phyloP scores from a whole-genome alignment of 1,140 invertebrate species.

The Drosophila auraria region DNA sequence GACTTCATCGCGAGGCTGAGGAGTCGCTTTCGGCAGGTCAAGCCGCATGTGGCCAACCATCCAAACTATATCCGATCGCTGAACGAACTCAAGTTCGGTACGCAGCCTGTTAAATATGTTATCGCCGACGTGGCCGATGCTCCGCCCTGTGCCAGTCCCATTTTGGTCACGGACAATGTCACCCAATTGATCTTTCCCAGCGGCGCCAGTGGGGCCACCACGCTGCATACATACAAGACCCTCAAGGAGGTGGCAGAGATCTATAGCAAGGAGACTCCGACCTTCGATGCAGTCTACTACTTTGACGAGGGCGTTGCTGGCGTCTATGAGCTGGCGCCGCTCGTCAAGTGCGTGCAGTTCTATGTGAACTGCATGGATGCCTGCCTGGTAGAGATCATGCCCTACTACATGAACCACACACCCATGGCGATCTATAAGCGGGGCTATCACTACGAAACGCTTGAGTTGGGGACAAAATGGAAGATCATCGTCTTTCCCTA shows the following conservation, averaged over 20 bases:
- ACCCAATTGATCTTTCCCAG: conserved; percentile 62
- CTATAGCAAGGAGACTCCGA: conserved; percentile 32
- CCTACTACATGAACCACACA: conserved; percentile 15
- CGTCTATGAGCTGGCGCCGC: conserved; percentile 39
- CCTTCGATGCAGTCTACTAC: conserved; percentile 40
- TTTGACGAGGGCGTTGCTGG: conserved; percentile 55
- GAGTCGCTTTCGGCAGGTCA: conserved; percentile 56
- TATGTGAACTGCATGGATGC: conserved; percentile 65
- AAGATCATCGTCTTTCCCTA: conserved; percentile 64
- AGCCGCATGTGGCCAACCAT: conserved; percentile 62
- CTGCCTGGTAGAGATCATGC: conserved; percentile 55
- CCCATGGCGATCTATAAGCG: conserved; percentile 25
- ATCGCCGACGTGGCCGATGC: conserved; percentile 51
- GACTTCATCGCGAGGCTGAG: conserved; percentile 55
- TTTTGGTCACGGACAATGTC: conserved; percentile 47
- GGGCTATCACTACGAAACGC: conserved; percentile 60
- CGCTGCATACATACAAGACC: conserved; percentile 35
- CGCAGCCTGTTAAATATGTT: conserved; percentile 35
- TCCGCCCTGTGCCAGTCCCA: conserved; percentile 59
- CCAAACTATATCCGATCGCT: conserved; percentile 45
- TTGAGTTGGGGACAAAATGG: conserved; percentile 30
- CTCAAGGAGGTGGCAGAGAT: conserved; percentile 18
- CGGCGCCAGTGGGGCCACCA: conserved; percentile 50
- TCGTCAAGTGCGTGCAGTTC: conserved; percentile 40
- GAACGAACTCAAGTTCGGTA: conserved; percentile 18